A percentile compares a stretch with the other conserved stretches of the same genome.
Evolutionary conservation across 2,797 vertebrate species (phyloP).

Genomic region (Sebastes matsubarae): DNA sequence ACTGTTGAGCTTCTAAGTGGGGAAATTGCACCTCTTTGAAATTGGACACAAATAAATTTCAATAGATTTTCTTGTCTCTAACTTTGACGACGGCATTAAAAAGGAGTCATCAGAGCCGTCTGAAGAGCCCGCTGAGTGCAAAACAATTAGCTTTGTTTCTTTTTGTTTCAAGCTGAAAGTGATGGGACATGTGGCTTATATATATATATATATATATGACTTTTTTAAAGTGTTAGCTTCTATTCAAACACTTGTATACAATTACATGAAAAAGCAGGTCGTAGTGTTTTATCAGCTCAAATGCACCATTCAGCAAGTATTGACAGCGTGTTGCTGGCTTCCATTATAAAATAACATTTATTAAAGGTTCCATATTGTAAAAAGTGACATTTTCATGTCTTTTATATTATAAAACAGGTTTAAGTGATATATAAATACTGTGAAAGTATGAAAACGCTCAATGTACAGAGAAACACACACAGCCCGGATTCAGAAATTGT

Average conservation of each 20-base stretch:
- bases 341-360: neutral
- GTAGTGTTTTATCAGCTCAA: neutral
- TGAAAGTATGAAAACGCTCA: no score
- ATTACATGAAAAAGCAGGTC: no score
- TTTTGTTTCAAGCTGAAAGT: slow-evolving; percentile 9
- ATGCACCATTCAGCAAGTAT: no score
- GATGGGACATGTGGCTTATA: neutral
- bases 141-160: slow-evolving; percentile 22
- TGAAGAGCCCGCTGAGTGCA: slow-evolving; percentile 9
- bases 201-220: neutral
- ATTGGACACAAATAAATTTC: slow-evolving; percentile 30
- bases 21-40: slow-evolving; percentile 34
- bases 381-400: no score
- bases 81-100: slow-evolving; percentile 40
- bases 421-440: no score
- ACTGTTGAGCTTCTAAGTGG: slow-evolving; percentile 2
- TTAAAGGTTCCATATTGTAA: no score
- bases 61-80: slow-evolving; percentile 27
- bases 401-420: no score
- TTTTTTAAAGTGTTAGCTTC: neutral
- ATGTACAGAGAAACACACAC: no score
- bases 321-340: neutral
- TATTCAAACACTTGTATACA: no score
- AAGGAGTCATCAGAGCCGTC: neutral
- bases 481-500: no score